Evolutionary conservation across 2,797 vertebrate genomes (phyloP), one percentile per base, ranked within the genome.

Genomic region (Picus viridis): DNA sequence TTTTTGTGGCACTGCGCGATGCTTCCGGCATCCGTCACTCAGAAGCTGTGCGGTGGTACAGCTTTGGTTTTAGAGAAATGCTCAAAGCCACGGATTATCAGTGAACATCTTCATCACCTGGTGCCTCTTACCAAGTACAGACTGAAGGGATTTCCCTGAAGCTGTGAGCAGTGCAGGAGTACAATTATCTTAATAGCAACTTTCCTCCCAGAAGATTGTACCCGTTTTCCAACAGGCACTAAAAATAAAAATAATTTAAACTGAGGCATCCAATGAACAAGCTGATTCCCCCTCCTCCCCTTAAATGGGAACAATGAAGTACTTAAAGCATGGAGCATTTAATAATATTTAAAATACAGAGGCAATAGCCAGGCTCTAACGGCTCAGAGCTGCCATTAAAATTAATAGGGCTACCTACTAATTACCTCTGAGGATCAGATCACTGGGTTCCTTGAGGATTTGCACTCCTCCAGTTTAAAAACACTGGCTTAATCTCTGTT

Each of bases 391-490:
- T 92, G 85, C 90, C 93, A 91, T 94, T 91, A 95, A 91, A 96
- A 94, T 91, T 94, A 95, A 95, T 91, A 94, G 85, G 77, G 87
- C 74, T 96, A 95, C 92, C 80, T 88, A 82, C 93, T 95, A 95
- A 95, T 96, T 94, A 94, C 74, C 89, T 94, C 89, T 63, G 85
- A 95, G 89, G 77, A 92, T 84, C 89, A 93, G 92, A 92, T 71
- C 84, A 92, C 17, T 30, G 26, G 51, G 64, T 88, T 88, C 89
- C 89, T 92, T 49, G 16, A 95, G 93, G 74, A 96, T 95, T 89
- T 95, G 85, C 61, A 76, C 68, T 91, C 58, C 79, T 88, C 49
- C 56, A 22, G 30, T 65, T 80, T 82, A 64, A 89, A 80, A 91
- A 49, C 49, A n/a, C 9, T 20, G 51, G 11, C 36, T 82, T 86